A percentile compares a stretch with the other conserved stretches of the same genome.
Conservation (phyloP, 1,140 invertebrate genomes). For the Spodoptera frugiperda region DNA sequence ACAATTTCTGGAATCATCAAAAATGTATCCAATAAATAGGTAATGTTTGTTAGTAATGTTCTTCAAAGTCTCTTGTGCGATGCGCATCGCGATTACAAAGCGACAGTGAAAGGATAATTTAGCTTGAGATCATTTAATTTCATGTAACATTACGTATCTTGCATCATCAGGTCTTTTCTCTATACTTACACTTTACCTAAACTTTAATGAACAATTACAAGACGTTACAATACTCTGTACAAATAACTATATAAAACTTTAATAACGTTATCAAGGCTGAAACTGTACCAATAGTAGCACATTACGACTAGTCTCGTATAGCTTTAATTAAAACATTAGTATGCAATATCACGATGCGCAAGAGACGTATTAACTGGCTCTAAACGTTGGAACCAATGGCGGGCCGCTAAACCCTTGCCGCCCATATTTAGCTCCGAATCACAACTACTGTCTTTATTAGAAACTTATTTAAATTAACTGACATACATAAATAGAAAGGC, state of each 20-base stretch:
- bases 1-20: constrained; percentile 19
- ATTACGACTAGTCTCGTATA: constrained; percentile 26
- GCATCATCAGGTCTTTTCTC: not conserved
- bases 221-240: constrained; percentile 21
- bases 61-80: constrained; percentile 11
- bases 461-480: constrained; percentile 44
- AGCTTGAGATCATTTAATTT: constrained; percentile 36
- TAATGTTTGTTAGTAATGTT: constrained; percentile 2
- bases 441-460: constrained; percentile 47
- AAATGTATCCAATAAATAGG: not conserved
- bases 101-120: constrained; percentile 27
- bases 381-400: constrained; percentile 31
- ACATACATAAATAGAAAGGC: constrained; percentile 37
- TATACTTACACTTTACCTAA: not conserved
- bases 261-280: constrained; percentile 27
- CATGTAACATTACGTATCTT: constrained; percentile 22
- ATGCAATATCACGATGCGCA: constrained; percentile 35
- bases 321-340: constrained; percentile 9
- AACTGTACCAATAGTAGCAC: constrained; percentile 30
- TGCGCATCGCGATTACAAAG: constrained; percentile 32
- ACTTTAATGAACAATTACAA: constrained; percentile 13
- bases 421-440: constrained; percentile 8
- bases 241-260: constrained; percentile 27
- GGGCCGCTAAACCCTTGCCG: not conserved
- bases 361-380: constrained; percentile 13